A percentile compares a stretch with the other conserved stretches of the same genome.
These are phyloP conservation scores for Illadopsis cleaveri DNA, from an alignment of 2,113 vertebrate species.

Conservation along the genomic window DNA sequence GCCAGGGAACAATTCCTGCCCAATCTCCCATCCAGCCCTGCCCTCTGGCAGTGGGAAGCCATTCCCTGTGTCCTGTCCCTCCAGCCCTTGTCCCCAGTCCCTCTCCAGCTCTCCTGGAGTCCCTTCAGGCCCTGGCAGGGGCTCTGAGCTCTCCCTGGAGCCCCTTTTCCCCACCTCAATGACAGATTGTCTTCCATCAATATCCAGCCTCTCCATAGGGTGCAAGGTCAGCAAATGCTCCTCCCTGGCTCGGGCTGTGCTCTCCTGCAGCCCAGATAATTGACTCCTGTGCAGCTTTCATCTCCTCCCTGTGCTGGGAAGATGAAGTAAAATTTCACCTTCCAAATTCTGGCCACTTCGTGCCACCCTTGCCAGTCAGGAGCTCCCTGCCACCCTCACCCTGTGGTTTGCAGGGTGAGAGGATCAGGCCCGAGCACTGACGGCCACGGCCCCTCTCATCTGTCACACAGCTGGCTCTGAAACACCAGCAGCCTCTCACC, in stretches of 20 bases:
- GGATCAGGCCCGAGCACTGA: not conserved
- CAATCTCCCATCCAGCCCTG: not conserved
- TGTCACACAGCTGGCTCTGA: not conserved
- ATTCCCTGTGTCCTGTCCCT: not conserved
- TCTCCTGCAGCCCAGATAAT: not conserved
- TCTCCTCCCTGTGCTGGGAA: not conserved
- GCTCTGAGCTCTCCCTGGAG: not conserved
- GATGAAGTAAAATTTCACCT: not conserved
- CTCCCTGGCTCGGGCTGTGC: not conserved
- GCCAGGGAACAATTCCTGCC: too few relatives aligned
- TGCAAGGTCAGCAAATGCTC: slow-evolving; percentile 20
- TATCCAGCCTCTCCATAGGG: not conserved
- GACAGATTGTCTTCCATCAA: not conserved
- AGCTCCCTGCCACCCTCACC: not conserved
- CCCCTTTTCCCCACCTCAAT: not conserved
- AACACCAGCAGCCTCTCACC: not conserved
- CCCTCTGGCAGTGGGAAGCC: too few relatives aligned
- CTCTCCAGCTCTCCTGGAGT: not conserved
- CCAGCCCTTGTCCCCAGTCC: not conserved
- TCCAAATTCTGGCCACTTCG: not conserved
- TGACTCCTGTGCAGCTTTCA: not conserved
- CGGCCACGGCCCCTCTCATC: not conserved
- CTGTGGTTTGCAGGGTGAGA: not conserved
- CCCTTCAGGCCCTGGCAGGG: not conserved
- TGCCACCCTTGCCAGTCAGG: not conserved